A percentile compares a stretch with the other conserved stretches of the same genome.
phyloP scores from a whole-genome alignment of 1,140 invertebrate genomes.

The Proctacanthus coquilletti region DNA sequence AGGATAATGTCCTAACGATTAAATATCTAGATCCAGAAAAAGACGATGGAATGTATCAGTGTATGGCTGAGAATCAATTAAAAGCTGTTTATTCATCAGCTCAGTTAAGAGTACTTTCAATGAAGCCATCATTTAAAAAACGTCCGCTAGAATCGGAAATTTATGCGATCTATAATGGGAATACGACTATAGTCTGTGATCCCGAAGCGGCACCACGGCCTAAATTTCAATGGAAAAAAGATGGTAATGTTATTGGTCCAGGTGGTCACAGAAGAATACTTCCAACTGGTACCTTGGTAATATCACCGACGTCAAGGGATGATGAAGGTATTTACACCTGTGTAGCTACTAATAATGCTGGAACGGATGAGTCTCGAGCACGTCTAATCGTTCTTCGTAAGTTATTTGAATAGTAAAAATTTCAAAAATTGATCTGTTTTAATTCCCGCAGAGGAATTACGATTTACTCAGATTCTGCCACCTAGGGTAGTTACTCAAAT shows the following conservation, averaged over 20 bases:
- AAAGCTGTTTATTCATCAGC: slow-evolving; percentile 76
- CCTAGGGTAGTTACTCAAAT: slow-evolving; percentile 48
- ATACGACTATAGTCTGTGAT: slow-evolving; percentile 80
- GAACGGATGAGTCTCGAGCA: slow-evolving; percentile 63
- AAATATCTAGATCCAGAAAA: slow-evolving; percentile 53
- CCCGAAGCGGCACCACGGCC: slow-evolving; percentile 89
- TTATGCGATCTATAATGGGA: slow-evolving; percentile 78
- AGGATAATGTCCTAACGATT: slow-evolving; percentile 79
- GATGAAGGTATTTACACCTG: slow-evolving; percentile 85
- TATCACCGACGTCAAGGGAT: slow-evolving; percentile 67
- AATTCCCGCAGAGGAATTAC: slow-evolving; percentile 40
- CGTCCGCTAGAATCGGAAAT: slow-evolving; percentile 72
- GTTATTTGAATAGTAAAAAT: slow-evolving; percentile 14
- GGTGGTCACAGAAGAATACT: slow-evolving; percentile 65
- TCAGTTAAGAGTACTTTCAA: slow-evolving; percentile 70
- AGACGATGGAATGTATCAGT: slow-evolving; percentile 95
- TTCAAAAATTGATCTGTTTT: slow-evolving; percentile 1
- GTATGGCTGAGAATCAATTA: slow-evolving; percentile 75
- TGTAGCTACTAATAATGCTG: slow-evolving; percentile 68
- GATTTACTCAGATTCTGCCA: slow-evolving; percentile 49
- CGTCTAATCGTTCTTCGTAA: slow-evolving; percentile 71
- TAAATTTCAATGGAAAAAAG: slow-evolving; percentile 80
- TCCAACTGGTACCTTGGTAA: slow-evolving; percentile 71
- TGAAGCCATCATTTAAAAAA: slow-evolving; percentile 84
- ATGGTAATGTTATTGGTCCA: slow-evolving; percentile 63